Base-by-base conservation (phyloP, 2,113 vertebrate species). In the Austrofundulus limnaeus region DNA sequence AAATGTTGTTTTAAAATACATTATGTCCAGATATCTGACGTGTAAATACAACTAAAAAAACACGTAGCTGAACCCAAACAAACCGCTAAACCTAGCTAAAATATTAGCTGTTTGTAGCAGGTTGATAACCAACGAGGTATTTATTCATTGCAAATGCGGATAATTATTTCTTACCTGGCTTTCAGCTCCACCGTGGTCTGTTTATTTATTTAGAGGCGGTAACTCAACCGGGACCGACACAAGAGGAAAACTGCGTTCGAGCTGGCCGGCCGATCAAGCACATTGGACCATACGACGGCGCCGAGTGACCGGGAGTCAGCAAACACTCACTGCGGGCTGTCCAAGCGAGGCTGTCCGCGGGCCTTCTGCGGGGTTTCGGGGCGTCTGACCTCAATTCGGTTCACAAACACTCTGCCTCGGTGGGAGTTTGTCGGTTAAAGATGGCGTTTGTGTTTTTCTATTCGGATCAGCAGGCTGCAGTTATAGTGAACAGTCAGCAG, bases 141-240 rank as follows among this genome's bases (percentile, higher is more conserved):
- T 34, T 34, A 34, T 34, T 34, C 7, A 4, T 10, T 34, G 2
- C 7, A 28, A 7, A 28, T 4, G 3, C 7, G 28, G 7, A 3
- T 7, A 10, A 10, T 34, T 9, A 10, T 2, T 2, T 53, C 75
- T 77, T 72, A 90, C 87, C 86, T 89, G 75, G 19, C 39, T 75
- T 60, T 73, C 37, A 24, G 47, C 61, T 75, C 58, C 45, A 46
- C 54, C 37, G 61, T 62, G 2, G 23, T 49, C 9, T 75, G 34
- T 63, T 86, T 64, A 39, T 43, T 68, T 16, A 39, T 43, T 68
- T 16, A 73, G 66, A 73, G 16, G 21, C 41, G 48, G 72, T 31
- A 59, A 48, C 24, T 80, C 87, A 90, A 81, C 89, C 89, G 46
- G 90, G 90, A 66, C 88, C 89, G 50, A 85, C 84, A 77, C 72